phyloP scores from a whole-genome alignment of 2,113 vertebrate genomes.

The Osmerus mordax region DNA sequence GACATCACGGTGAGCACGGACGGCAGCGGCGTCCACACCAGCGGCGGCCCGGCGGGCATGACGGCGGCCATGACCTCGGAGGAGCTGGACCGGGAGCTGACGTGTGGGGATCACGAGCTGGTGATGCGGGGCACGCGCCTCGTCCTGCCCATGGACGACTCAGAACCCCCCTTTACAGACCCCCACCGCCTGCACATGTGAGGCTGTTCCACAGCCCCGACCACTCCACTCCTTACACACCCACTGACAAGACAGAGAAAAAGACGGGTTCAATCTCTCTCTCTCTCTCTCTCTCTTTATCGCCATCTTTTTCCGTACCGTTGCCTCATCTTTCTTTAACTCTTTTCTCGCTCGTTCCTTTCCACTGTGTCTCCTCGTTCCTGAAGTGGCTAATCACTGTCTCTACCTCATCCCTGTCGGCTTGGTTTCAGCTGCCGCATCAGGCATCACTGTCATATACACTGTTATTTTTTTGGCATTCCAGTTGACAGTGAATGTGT shows the following conservation, averaged over 20 bases:
- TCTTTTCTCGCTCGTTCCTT: conserved; percentile 11
- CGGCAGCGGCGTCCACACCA: conserved; percentile 59
- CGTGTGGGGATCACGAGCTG: conserved; percentile 87
- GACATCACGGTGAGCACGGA: conserved; percentile 87
- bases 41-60: conserved; percentile 9
- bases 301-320: conserved; percentile 11
- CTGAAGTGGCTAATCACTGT: conserved; percentile 32
- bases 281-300: conserved; percentile 18
- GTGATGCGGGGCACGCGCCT: conserved; percentile 91
- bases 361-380: conserved; percentile 31
- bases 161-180: conserved; percentile 80
- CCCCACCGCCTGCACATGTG: conserved; percentile 51
- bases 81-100: conserved; percentile 82
- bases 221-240: conserved; percentile 8
- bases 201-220: background rate
- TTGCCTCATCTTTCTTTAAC: conserved; percentile 17
- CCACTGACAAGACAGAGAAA: background rate
- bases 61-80: conserved; percentile 65
- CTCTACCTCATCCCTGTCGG: conserved; percentile 56
- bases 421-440: conserved; percentile 34
- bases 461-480: conserved; percentile 43
- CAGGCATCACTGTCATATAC: conserved; percentile 36
- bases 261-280: conserved; percentile 17
- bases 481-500: conserved; percentile 8
- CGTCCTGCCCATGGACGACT: conserved; percentile 95